Percentiles rank a stretch among this genome's conserved stretches.
Evolutionary conservation across 2,888 invertebrate species (phyloP).

Genomic region (Cheilosia grossa): DNA sequence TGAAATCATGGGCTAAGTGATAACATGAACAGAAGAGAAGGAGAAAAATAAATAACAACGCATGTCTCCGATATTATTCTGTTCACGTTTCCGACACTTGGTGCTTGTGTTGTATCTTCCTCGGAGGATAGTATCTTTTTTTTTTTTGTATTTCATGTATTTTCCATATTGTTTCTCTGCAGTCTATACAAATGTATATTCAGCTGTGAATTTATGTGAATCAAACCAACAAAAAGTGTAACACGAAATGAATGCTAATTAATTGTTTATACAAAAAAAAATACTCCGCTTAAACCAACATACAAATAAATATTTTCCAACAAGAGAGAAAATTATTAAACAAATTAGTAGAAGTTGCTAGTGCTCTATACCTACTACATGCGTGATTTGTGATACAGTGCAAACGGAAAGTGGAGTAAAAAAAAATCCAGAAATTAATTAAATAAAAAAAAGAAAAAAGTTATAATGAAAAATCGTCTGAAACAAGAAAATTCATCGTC

Average conservation of each 20-base stretch:
- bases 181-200: constrained; percentile 1
- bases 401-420: constrained; percentile 23
- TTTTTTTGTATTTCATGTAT: constrained; percentile 9
- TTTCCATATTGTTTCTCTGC: background rate
- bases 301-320: constrained; percentile 10
- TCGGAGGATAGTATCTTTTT: background rate
- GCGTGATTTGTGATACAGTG: constrained; percentile 48
- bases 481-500: constrained; percentile 72
- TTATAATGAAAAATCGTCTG: constrained; percentile 77
- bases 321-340: background rate
- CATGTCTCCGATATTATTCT: constrained; percentile 4
- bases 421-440: constrained; percentile 24
- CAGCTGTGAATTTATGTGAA: constrained; percentile 32
- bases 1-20: constrained; percentile 58
- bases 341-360: constrained; percentile 20
- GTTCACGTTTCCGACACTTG: constrained; percentile 17
- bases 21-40: constrained; percentile 42
- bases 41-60: constrained; percentile 29
- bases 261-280: constrained; percentile 58
- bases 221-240: constrained; percentile 64
- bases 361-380: constrained; percentile 6
- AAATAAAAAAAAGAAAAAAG: constrained; percentile 32
- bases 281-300: background rate
- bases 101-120: constrained; percentile 35
- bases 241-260: constrained; percentile 59